Evolutionary conservation across 2,797 vertebrate genomes (phyloP), one percentile per base, ranked within the genome.

Genomic region (Sarcophilus harrisii): DNA sequence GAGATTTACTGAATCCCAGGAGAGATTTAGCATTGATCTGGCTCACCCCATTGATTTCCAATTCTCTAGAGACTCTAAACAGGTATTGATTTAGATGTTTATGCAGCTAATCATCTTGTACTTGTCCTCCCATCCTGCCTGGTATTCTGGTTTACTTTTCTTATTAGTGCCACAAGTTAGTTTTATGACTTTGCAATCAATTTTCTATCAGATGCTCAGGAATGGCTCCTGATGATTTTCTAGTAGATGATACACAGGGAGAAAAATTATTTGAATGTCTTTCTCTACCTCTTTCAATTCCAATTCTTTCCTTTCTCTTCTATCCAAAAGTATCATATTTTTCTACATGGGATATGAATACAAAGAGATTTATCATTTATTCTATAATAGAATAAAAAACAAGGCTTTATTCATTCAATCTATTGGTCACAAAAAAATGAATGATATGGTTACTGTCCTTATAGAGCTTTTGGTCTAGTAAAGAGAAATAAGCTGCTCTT

Each of bases 101-200:
- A 90, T 92, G 81, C 90, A 95, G 96, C 95, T 97, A 91, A 96
- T 96, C 57, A 45, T 92, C 90, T 57, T 73, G 45, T 52, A 29
- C 55, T 45, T 52, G 3, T 57, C 0, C 28, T 73, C 94, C 94
- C 91, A 58, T 92, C 66, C 14, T 54, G 54, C 1, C 90, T 24
- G 0, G 0, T 94, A 97, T 92, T 66, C 16, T 29, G 96, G 81
- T 96, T 97, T 97, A 91, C 95, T 97, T 95, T 98, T 96, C 93
- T 91, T 96, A 95, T 55, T 92, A 98, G 89, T 66, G 57, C 95
- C 95, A 93, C 18, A 12, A 97, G 96, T 94, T 96, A 97, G 97
- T 98, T 98, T 98, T 98, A 98, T 98, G 97, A 98, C 97, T 97
- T 81, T n/a, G 91, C 32, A 92, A 98, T 98, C 97, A 97, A 92